phyloP scores from a whole-genome alignment of 2,113 vertebrate genomes.

The Nicator chloris region DNA sequence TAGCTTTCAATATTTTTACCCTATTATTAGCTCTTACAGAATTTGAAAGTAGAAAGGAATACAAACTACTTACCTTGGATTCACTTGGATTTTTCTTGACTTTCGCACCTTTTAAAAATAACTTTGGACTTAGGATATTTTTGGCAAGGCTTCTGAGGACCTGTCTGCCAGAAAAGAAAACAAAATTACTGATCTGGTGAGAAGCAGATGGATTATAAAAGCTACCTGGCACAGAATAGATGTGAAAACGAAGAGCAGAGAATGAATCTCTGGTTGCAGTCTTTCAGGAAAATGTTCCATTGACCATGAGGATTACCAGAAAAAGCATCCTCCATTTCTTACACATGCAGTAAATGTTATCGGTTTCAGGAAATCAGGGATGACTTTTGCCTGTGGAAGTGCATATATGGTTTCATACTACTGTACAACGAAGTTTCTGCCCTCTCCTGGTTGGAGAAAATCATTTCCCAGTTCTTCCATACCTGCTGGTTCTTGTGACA shows the following conservation, averaged over 20 bases:
- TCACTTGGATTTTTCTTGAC: slow-evolving; percentile 20
- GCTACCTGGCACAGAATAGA: neutral
- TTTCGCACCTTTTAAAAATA: slow-evolving; percentile 44
- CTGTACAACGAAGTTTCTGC: neutral
- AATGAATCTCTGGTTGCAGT: neutral
- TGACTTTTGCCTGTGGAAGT: neutral
- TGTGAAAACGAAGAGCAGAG: slow-evolving; percentile 43
- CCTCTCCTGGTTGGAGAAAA: neutral
- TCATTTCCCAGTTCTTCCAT: neutral
- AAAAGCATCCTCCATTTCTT: neutral
- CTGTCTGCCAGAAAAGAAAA: slow-evolving; percentile 31
- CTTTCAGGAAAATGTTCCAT: neutral
- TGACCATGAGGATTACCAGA: slow-evolving; percentile 6
- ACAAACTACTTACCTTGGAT: neutral
- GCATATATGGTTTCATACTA: neutral
- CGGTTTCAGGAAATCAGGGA: neutral
- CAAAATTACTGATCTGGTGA: slow-evolving; percentile 24
- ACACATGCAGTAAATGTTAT: neutral
- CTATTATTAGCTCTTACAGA: neutral
- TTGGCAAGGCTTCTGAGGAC: slow-evolving; percentile 39
- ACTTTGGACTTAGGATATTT: neutral
- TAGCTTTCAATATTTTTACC: neutral
- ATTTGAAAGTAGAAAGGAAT: neutral
- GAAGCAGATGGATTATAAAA: slow-evolving; percentile 46
- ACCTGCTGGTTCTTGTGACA: neutral